Evolutionary conservation across 2,113 vertebrate species (phyloP), one percentile per base, ranked within the genome.

Genomic region (Phaetusa simplex): DNA sequence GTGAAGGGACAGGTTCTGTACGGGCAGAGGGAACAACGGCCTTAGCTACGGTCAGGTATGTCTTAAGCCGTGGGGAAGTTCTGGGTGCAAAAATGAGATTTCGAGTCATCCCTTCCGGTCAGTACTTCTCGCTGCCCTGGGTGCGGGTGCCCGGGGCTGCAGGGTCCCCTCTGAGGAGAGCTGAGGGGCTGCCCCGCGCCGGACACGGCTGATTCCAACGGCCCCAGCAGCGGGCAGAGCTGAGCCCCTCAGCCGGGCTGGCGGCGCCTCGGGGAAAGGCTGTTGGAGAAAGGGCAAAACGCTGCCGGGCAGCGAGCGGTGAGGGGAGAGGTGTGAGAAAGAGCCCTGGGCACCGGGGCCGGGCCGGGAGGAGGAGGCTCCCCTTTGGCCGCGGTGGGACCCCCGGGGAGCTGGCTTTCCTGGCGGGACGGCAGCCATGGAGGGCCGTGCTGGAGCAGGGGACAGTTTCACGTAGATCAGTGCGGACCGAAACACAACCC

Each of bases 181-280:
- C 70, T 0, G 27, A 59, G 43, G 26, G 50, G 42, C 66, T 12
- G 65, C 22, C 38, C 47, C 0, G 3, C 0, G 8, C 42, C 3
- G 1, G 59, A 8, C 36, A 9, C 1, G 4, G 47, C 49, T 4
- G 17, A 34, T 47, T 38, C 59, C 12, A 3, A 12, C 1, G 0
- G 34, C 61, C 43, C 23, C n/a, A 15, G 47, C 17, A 7, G 16
- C 17, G 45, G 76, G 55, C 90, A 24, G 12, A 9, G 42, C 79
- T 7, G 8, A 15, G 58, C 59, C 52, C 74, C 30, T 50, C 36
- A 11, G 73, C 4, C 0, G 6, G 49, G 40, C 47, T 13, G 21
- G 27, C 2, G 9, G n/a, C 6, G 5, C 27, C 34, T 8, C 7
- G 0, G 34, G 49, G 27, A 18, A 26, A 2, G 10, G 0, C 5